These are phyloP conservation scores for Poicephalus gulielmi DNA, from an alignment of 2,113 vertebrate genomes.

Conservation along the genomic window DNA sequence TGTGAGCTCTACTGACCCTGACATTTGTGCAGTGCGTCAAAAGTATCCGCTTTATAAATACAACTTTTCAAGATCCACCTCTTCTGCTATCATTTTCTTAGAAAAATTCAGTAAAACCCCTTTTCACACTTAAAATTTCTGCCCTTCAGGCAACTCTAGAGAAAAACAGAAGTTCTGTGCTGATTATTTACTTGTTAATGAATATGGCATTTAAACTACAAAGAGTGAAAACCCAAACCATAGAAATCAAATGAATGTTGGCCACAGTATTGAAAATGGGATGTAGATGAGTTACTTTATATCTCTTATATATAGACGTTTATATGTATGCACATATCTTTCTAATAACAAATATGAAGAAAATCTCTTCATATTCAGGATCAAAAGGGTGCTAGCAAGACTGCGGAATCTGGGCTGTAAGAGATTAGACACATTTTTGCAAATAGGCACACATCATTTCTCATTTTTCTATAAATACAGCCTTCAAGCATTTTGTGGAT, in stretches of 20 bases:
- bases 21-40: background rate
- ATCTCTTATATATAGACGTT: background rate
- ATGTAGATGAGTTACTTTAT: background rate
- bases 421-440: slow-evolving; percentile 50
- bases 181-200: background rate
- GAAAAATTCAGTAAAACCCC: background rate
- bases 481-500: slow-evolving; percentile 40
- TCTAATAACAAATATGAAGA: background rate
- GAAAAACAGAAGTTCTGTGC: background rate
- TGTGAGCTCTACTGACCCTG: background rate
- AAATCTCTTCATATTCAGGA: background rate
- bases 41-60: background rate
- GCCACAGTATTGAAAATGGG: background rate
- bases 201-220: background rate
- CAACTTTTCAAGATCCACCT: background rate
- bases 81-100: background rate
- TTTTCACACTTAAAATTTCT: background rate
- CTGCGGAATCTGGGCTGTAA: slow-evolving; percentile 32
- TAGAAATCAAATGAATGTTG: background rate
- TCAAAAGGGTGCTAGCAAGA: background rate
- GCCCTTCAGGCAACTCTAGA: background rate
- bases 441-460: background rate
- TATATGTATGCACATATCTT: background rate
- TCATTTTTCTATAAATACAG: slow-evolving; percentile 26
- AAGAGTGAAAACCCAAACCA: background rate